Conservation (phyloP, 1,140 invertebrate genomes). For the Drosophila murphyi region DNA sequence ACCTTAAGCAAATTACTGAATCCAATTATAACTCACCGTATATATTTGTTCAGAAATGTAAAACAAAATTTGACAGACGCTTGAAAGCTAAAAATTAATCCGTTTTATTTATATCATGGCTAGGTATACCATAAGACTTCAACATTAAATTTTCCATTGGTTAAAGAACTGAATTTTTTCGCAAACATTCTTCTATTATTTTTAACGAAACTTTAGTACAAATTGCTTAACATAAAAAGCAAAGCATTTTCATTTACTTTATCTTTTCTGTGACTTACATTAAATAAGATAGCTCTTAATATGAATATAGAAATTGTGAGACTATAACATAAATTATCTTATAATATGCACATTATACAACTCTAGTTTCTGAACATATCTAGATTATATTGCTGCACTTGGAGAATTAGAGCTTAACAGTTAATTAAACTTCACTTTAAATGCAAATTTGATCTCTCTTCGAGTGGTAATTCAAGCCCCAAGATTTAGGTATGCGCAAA, state of each 20-base stretch:
- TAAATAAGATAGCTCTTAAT: too few relatives aligned
- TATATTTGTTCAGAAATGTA: neutral
- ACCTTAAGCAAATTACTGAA: constrained; percentile 5
- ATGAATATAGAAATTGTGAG: too few relatives aligned
- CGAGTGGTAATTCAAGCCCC: constrained; percentile 7
- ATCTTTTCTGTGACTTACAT: too few relatives aligned
- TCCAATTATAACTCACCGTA: constrained; percentile 20
- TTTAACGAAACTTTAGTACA: too few relatives aligned
- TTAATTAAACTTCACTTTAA: constrained; percentile 3
- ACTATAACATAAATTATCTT: too few relatives aligned
- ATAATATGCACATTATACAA: too few relatives aligned
- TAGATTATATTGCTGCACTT: neutral
- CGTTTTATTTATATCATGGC: neutral
- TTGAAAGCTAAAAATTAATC: constrained; percentile 3
- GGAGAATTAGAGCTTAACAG: neutral
- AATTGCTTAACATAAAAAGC: too few relatives aligned
- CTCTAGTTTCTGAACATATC: neutral
- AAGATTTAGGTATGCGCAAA: constrained; percentile 21
- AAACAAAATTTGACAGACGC: constrained; percentile 5
- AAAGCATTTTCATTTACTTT: too few relatives aligned
- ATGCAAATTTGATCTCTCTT: constrained; percentile 13
- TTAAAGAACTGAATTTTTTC: too few relatives aligned
- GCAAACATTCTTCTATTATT: too few relatives aligned
- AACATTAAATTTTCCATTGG: neutral
- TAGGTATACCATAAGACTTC: neutral